These are phyloP conservation scores for Myotis davidii DNA, from an alignment of 2,113 vertebrate species.

Conservation along the genomic window DNA sequence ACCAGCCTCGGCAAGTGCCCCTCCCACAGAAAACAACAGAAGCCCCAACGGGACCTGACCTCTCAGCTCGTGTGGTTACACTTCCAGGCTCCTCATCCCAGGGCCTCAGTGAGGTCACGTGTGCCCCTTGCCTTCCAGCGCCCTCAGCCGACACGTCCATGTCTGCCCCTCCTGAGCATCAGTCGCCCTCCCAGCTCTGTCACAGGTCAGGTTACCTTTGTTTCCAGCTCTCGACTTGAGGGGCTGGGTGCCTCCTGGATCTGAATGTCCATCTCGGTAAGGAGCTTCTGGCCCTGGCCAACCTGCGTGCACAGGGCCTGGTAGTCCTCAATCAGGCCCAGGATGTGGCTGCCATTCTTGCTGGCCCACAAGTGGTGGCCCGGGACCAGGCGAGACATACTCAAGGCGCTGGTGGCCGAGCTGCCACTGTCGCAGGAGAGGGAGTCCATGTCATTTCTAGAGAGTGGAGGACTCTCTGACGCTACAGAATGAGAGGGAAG, in stretches of 20 bases:
- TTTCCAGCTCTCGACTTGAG: conserved; percentile 61
- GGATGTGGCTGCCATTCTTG: conserved; percentile 87
- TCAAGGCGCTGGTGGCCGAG: conserved; percentile 77
- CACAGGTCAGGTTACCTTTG: conserved; percentile 68
- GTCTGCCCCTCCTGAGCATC: neutral
- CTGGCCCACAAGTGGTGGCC: conserved; percentile 90
- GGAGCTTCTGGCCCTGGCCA: conserved; percentile 86
- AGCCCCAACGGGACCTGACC: neutral
- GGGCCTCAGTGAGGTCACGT: neutral
- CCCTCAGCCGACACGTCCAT: too few species aligned
- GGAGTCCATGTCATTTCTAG: conserved; percentile 72
- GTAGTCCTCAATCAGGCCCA: conserved; percentile 94
- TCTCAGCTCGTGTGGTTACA: neutral
- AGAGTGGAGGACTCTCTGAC: conserved; percentile 47
- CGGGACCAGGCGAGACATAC: conserved; percentile 85
- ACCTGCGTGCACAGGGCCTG: conserved; percentile 91
- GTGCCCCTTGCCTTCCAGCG: rapidly evolving
- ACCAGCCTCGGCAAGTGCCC: neutral
- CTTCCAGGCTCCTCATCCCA: neutral
- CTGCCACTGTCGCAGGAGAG: conserved; percentile 82
- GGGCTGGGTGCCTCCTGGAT: conserved; percentile 80
- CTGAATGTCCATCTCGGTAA: conserved; percentile 85
- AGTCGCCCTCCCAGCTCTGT: neutral
- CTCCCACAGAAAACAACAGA: too few species aligned
- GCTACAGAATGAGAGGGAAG: neutral